Conservation (phyloP, 2,113 vertebrate genomes). For the Apodemus sylvaticus region DNA sequence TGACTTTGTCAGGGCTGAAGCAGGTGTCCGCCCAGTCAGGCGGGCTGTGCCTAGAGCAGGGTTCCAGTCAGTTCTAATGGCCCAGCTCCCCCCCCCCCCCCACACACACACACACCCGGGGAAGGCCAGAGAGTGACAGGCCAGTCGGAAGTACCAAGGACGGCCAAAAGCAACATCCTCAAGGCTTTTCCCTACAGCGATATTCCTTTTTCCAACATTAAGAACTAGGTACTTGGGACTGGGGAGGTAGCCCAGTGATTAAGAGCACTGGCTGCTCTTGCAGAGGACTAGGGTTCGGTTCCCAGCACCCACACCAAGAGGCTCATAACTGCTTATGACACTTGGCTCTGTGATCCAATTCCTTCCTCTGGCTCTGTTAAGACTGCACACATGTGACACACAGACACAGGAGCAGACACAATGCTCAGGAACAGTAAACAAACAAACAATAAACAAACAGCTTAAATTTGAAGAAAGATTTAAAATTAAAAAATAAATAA, state of each 20-base stretch:
- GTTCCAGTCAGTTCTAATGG: background rate
- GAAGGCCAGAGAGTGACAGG: background rate
- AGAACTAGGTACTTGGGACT: background rate
- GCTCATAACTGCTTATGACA: background rate
- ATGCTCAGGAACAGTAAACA: background rate
- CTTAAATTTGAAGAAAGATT: background rate
- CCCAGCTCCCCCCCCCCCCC: background rate
- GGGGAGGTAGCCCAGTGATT: background rate
- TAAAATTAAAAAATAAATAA: background rate
- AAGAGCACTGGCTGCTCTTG: background rate
- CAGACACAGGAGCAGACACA: background rate
- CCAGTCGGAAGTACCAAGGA: background rate
- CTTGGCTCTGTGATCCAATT: background rate
- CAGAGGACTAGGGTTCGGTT: background rate
- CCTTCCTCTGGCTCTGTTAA: background rate
- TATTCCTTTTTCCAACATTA: background rate
- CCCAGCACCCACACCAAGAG: background rate
- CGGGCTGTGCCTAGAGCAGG: background rate
- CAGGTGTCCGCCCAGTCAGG: background rate
- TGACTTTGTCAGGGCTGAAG: fast-evolving
- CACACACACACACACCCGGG: no score
- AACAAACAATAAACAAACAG: background rate
- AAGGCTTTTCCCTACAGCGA: background rate
- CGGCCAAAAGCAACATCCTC: fast-evolving
- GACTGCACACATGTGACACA: background rate